Evolutionary conservation across 2,113 vertebrate genomes (phyloP), one percentile per base, ranked within the genome.

Genomic region (Phyllopteryx taeniolatus): DNA sequence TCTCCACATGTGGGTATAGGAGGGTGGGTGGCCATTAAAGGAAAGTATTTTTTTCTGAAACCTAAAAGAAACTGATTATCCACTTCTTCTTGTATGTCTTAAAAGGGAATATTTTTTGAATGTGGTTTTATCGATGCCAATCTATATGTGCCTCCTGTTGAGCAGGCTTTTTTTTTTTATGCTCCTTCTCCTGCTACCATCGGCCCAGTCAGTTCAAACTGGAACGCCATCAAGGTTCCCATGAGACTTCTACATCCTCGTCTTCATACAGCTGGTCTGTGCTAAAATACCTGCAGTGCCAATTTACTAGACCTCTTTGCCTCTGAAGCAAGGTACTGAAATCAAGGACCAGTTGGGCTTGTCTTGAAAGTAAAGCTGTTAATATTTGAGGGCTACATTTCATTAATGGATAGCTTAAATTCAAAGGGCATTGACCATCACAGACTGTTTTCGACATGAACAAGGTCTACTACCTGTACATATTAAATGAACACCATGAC

Each of bases 291-390:
- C 35, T n/a, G 5, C 10, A 20, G 39, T 43, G 19, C 60, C 60
- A 62, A 39, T 62, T 19, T 35, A 19, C 17, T 62, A 39, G 35
- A 62, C 60, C 35, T 62, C 15, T 62, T 17, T 62, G 61, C 61
- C 15, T 43, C 61, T 64, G 61, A 64, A 43, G 61, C n/a, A 11
- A 64, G 61, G 17, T 13, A 64, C 61, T 43, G 19, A 43, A n/a
- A 64, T 20, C 39, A 64, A 62, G 17, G 39, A 64, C 3, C 20
- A 22, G 62, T 64, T 39, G 33, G 60, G 35, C 17, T 10, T 64
- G 15, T 43, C 62, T 64, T 64, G 17, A 64, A 64, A 64, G 62
- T 64, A n/a, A 62, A 43, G 62, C 39, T 64, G 19, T 43, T 64
- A 43, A n/a, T 64, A 64, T 64, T 42, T 43, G 35, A 64, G 39